Conservation (phyloP, 1,140 invertebrate species). For the Parapsyche elsis region DNA sequence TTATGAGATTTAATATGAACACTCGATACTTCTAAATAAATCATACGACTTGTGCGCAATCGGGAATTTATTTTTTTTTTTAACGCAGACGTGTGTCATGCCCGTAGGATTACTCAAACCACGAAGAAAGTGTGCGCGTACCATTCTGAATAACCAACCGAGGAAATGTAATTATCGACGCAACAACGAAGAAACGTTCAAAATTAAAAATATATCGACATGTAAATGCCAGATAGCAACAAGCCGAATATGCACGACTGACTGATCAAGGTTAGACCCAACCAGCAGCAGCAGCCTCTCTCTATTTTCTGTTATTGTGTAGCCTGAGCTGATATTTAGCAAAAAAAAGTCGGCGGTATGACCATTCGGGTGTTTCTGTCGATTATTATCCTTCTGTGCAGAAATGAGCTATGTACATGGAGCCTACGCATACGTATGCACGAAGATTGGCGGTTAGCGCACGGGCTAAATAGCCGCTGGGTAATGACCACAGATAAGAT, state of each 20-base stretch:
- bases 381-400: background rate
- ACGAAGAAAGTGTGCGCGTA: too few relatives aligned
- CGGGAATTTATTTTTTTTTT: too few relatives aligned
- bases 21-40: background rate
- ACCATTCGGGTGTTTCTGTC: background rate
- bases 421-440: background rate
- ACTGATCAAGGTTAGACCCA: conserved; percentile 19
- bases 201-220: background rate
- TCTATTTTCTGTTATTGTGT: conserved; percentile 6
- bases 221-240: conserved; percentile 25
- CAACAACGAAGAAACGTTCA: too few relatives aligned
- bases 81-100: too few relatives aligned
- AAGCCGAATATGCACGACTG: background rate
- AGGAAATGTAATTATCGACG: too few relatives aligned
- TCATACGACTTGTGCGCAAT: too few relatives aligned
- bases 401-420: background rate
- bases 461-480: background rate
- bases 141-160: too few relatives aligned
- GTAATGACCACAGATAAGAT: background rate
- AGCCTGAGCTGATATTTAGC: background rate
- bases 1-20: background rate
- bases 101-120: too few relatives aligned
- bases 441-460: background rate
- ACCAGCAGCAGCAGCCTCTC: background rate
- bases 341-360: background rate